Evolutionary conservation across 2,113 vertebrate species (phyloP), one percentile per base, ranked within the genome.

Genomic region (Anser cygnoides): DNA sequence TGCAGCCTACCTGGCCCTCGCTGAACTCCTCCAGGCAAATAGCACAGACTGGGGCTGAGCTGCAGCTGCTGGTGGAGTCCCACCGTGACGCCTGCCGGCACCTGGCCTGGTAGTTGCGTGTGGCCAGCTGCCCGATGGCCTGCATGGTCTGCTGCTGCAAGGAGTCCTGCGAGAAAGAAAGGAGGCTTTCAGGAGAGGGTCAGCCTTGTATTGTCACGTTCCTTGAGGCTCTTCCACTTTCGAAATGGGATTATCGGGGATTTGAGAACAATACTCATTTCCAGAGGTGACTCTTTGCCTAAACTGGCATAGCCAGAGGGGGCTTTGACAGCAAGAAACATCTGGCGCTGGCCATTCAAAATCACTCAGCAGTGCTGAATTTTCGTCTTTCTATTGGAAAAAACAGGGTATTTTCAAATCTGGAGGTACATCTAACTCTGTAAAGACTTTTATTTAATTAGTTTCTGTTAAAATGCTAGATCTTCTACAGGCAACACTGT

Each of bases 11-110:
- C 99, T 99, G 99, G 5, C 99, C 99, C 33, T 99, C 99, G 28
- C 98, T 98, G 96, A 99, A 99, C 88, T 99, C 99, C 93, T 99
- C 99, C 95, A 99, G 98, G 92, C 99, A 99, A 96, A 99, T 98
- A 20, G 99, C 99, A 49, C 99, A 99, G 89, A 99, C 92, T 0
- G 99, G 99, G 59, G 98, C 97, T 0, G 99, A 99, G 95, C 98
- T 98, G 96, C 99, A 99, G 97, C 98, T 99, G 98, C 99, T 99
- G 81, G 97, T 98, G 0, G 99, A 99, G 71, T 99, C 99, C 61
- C 98, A 98, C 1, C 92, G 96, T 0, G 93, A 97, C 1, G 98
- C 91, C 0, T 93, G 96, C 87, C 98, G 98, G 57, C 97, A 97
- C 88, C 98, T 97, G 7, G 98, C 97, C 92, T 83, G 98, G 97